Evolutionary conservation across 2,888 invertebrate species (phyloP), one percentile per base, ranked within the genome.

Genomic region (Aphidius colemani): DNA sequence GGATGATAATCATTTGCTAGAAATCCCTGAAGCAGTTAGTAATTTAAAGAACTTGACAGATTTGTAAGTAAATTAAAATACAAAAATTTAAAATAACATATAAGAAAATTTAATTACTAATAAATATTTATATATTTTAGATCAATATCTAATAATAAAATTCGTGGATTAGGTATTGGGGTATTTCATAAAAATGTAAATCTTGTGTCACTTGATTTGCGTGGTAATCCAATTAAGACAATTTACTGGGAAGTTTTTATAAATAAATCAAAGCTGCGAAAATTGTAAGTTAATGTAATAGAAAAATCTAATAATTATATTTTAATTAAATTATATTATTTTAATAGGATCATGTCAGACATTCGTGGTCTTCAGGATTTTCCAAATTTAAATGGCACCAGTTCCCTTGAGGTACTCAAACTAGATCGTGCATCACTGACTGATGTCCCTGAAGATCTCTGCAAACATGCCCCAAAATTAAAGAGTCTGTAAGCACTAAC

Each of bases 371-470:
- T 96, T 78, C 88, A 88, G 66, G 85, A 86, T 71, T 93, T 97
- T 83, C 96, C 96, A 10, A 88, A 91, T 80, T 85, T 96, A 75
- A 91, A 91, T 77, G 95, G 94, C 55, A 91, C 93, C 39, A 78
- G 80, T 71, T 88, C 92, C 4, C 84, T 97, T 82, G 94, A 94
- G 82, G 87, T 91, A 70, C 86, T 97, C 72, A 88, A 91, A 72
- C 85, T 93, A 71, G 95, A 95, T 85, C 88, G 95, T 71, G 93
- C 94, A 13, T 90, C 90, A 61, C 87, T 97, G 59, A 80, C 84
- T 45, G 81, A 84, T 18, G 88, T 96, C 70, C 95, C 96, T 1
- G 72, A 83, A 18, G 87, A 89, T 70, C 86, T 97, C 57, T 97
- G 96, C 83, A 80, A 82, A 61, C 88, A 90, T 74, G 89, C 91